phyloP scores from a whole-genome alignment of 2,797 vertebrate genomes.

The Bucorvus abyssinicus region DNA sequence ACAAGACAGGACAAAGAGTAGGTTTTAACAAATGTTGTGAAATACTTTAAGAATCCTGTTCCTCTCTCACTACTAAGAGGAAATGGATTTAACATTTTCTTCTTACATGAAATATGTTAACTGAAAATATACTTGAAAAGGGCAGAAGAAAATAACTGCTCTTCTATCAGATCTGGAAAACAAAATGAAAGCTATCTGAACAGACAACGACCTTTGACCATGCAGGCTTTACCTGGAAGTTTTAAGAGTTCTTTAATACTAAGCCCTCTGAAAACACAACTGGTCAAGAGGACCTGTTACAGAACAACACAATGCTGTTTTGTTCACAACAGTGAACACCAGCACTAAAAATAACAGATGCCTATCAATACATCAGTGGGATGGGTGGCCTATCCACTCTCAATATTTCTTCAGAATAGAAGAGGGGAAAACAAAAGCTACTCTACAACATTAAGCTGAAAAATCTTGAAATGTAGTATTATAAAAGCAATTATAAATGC shows the following conservation, averaged over 20 bases:
- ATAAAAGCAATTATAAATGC: background rate
- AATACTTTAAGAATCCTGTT: slow-evolving; percentile 53
- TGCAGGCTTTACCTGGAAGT: background rate
- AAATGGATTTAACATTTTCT: slow-evolving; percentile 54
- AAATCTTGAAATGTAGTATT: background rate
- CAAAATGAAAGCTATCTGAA: background rate
- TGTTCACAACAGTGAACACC: background rate
- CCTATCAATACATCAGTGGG: background rate
- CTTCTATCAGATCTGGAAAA: background rate
- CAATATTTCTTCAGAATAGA: background rate
- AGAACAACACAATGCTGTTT: background rate
- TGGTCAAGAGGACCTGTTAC: background rate
- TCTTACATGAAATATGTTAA: background rate
- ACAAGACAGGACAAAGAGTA: slow-evolving; percentile 4
- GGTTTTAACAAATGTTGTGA: slow-evolving; percentile 32
- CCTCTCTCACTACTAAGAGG: slow-evolving; percentile 36
- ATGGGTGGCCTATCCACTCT: background rate
- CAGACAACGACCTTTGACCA: background rate
- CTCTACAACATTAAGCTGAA: background rate
- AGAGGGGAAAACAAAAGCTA: background rate
- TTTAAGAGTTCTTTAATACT: background rate
- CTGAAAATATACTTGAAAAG: background rate
- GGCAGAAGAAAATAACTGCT: background rate
- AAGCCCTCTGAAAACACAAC: background rate
- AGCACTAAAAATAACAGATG: background rate